These are phyloP conservation scores for Paracyclopina nana DNA, from an alignment of 1,140 invertebrate species.

Conservation along the genomic window DNA sequence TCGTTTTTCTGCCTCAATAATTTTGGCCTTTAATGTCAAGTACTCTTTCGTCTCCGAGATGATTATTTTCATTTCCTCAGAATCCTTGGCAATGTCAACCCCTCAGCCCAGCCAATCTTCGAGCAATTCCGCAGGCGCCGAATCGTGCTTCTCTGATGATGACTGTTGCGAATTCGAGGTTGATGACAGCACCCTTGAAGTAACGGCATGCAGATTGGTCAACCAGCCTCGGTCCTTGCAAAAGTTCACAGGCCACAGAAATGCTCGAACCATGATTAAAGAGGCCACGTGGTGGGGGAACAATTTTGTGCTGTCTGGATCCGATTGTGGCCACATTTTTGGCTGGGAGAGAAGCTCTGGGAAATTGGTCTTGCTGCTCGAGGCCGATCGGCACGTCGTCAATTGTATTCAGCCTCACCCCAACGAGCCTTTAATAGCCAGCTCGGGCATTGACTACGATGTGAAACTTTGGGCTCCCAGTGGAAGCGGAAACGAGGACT, in stretches of 20 bases:
- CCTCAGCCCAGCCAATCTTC: too few relatives aligned
- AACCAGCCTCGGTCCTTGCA: not conserved
- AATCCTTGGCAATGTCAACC: too few relatives aligned
- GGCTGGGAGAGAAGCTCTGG: slow-evolving; percentile 30
- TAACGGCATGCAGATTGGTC: too few relatives aligned
- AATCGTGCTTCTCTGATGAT: too few relatives aligned
- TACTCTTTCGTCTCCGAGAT: too few relatives aligned
- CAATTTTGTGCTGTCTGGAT: slow-evolving; percentile 58
- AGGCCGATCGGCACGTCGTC: slow-evolving; percentile 66
- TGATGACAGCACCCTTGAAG: too few relatives aligned
- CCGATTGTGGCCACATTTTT: slow-evolving; percentile 62
- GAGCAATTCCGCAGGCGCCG: too few relatives aligned
- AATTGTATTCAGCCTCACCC: slow-evolving; percentile 74
- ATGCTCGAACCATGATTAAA: slow-evolving; percentile 53
- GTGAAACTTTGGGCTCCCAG: slow-evolving; percentile 64
- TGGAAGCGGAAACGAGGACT: slow-evolving; percentile 32
- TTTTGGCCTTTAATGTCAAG: too few relatives aligned
- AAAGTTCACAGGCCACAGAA: slow-evolving; percentile 28
- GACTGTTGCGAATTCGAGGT: too few relatives aligned
- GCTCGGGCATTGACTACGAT: slow-evolving; percentile 75
- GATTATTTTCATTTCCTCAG: too few relatives aligned
- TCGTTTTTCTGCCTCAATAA: too few relatives aligned
- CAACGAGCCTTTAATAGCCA: slow-evolving; percentile 51
- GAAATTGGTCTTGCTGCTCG: slow-evolving; percentile 48
- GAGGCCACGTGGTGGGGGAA: slow-evolving; percentile 73